Evolutionary conservation across 2,113 vertebrate genomes (phyloP).

Genomic region (Microtus pennsylvanicus): DNA sequence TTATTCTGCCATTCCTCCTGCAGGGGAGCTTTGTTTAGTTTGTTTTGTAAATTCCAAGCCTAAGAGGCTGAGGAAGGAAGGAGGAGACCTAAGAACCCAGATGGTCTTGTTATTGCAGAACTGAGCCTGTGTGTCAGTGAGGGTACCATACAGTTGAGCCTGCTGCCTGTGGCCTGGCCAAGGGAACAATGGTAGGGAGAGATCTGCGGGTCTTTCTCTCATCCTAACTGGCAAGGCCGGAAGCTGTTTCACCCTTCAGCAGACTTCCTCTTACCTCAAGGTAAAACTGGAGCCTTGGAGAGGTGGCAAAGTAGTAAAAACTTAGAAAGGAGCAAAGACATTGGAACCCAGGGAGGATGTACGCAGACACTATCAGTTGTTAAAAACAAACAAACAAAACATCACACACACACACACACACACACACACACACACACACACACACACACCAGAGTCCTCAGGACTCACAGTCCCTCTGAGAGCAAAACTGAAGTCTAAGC

Average conservation of each 20-base stretch:
- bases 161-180: not conserved
- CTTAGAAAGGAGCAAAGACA: not conserved
- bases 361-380: not conserved
- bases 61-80: not conserved
- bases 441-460: not conserved
- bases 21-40: not conserved
- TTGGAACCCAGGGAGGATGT: not conserved
- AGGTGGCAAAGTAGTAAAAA: not conserved
- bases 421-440: not conserved
- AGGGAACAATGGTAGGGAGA: not conserved
- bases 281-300: not conserved
- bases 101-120: not conserved
- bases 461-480: not conserved
- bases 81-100: not conserved
- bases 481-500: not conserved
- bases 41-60: conserved; percentile 28
- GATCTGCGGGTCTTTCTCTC: not conserved
- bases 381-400: not conserved
- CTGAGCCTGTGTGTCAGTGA: fast-evolving
- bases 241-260: not conserved
- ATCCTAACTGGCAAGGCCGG: not conserved
- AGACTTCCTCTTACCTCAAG: not conserved
- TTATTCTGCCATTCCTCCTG: not conserved
- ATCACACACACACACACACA: not conserved
- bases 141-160: fast-evolving